These are phyloP conservation scores for Euplexia lucipara DNA, from an alignment of 2,888 invertebrate species.

Conservation along the genomic window DNA sequence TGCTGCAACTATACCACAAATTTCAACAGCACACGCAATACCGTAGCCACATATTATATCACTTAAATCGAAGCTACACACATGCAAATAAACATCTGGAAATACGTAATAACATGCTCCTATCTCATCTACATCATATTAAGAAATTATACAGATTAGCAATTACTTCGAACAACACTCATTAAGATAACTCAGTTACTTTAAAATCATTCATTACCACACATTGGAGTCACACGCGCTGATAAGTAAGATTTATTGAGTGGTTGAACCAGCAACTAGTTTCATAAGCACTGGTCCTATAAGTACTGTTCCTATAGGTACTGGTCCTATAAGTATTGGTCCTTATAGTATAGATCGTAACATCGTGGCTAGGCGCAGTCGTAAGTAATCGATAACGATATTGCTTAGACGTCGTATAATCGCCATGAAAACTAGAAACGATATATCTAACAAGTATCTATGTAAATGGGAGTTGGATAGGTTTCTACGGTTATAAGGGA, in stretches of 20 bases:
- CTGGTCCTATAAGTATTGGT: conserved; percentile 8
- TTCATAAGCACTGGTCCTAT: conserved; percentile 17
- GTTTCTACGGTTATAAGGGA: conserved; percentile 24
- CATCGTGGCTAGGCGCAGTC: conserved; percentile 44
- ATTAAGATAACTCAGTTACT: conserved; percentile 51
- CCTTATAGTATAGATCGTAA: conserved; percentile 43
- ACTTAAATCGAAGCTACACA: conserved; percentile 20
- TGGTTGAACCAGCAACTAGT: conserved; percentile 38
- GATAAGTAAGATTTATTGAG: conserved; percentile 60
- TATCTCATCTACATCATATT: conserved; percentile 60
- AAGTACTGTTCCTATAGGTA: conserved; percentile 1
- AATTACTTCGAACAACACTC: conserved; percentile 52
- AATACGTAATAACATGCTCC: conserved; percentile 47
- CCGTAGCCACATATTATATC: neutral
- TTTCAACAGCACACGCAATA: conserved; percentile 1
- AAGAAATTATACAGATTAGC: conserved; percentile 53
- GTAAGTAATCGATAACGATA: conserved; percentile 65
- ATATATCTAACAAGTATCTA: conserved; percentile 54
- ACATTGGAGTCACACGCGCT: conserved; percentile 47
- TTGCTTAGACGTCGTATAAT: conserved; percentile 63
- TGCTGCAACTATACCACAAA: neutral
- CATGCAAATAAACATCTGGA: conserved; percentile 29
- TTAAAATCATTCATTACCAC: conserved; percentile 61
- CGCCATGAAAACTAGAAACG: conserved; percentile 55
- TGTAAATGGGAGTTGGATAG: conserved; percentile 48